These are phyloP conservation scores for Sarcophilus harrisii DNA, from an alignment of 2,797 vertebrate genomes.

Conservation along the genomic window DNA sequence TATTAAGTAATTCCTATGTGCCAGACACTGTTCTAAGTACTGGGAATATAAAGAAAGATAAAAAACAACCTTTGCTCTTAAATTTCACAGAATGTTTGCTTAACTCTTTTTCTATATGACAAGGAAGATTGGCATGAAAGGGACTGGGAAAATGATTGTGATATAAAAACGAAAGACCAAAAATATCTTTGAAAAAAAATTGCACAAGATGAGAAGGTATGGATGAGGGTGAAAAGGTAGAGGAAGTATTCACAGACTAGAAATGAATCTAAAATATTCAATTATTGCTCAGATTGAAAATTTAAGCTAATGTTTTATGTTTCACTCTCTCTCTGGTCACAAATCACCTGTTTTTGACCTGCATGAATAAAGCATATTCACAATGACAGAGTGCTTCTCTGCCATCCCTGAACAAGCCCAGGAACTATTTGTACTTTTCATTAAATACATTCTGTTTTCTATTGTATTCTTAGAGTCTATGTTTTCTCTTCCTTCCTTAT, in stretches of 20 bases:
- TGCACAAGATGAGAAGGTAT: not conserved
- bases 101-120: not conserved
- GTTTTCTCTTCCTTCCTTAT: not conserved
- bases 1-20: not conserved
- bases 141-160: not conserved
- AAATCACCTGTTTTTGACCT: not conserved
- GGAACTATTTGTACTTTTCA: not conserved
- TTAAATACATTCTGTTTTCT: not conserved
- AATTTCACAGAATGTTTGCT: not conserved
- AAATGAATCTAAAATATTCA: not conserved
- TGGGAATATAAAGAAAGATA: not conserved
- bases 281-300: not conserved
- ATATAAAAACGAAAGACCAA: not conserved
- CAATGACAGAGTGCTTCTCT: not conserved
- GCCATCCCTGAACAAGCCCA: not conserved
- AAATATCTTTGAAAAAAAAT: not conserved
- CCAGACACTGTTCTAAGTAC: not conserved
- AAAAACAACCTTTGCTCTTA: not conserved
- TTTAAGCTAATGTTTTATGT: not conserved
- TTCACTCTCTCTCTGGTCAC: not conserved
- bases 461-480: not conserved
- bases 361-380: not conserved
- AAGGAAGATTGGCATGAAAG: not conserved
- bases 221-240: not conserved
- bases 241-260: not conserved